Evolutionary conservation across 37 sponge, comb jelly and placozoan genomes (phyloP), one percentile per base, ranked within the genome.

Genomic region (Chondrosia reniformis): DNA sequence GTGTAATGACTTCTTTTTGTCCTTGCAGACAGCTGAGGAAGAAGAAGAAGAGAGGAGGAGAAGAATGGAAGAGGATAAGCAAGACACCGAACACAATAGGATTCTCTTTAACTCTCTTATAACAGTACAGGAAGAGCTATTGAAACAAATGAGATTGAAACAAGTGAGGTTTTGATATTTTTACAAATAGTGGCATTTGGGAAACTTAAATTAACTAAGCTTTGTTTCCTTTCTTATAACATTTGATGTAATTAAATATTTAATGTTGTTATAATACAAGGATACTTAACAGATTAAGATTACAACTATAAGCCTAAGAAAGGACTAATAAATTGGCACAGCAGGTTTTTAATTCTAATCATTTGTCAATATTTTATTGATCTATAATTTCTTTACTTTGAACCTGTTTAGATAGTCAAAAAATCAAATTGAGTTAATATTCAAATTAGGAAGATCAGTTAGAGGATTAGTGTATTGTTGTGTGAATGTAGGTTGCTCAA

Each of bases 401-500:
- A n/a, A n/a, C n/a, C n/a, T n/a, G n/a, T n/a, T n/a, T n/a, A n/a
- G n/a, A n/a, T n/a, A n/a, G n/a, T n/a, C n/a, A n/a, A n/a, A n/a
- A n/a, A n/a, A n/a, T n/a, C n/a, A n/a, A n/a, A n/a, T n/a, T n/a
- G n/a, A n/a, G n/a, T n/a, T n/a, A n/a, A n/a, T n/a, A n/a, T n/a
- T n/a, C n/a, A n/a, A n/a, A n/a, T n/a, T n/a, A n/a, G n/a, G n/a
- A n/a, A n/a, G n/a, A n/a, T n/a, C n/a, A n/a, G n/a, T n/a, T n/a
- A n/a, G n/a, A n/a, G n/a, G n/a, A n/a, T n/a, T n/a, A n/a, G n/a
- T n/a, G n/a, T n/a, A n/a, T n/a, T n/a, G n/a, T n/a, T n/a, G n/a
- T n/a, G n/a, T n/a, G n/a, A n/a, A 28, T 12, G 6, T 36, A 91
- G 92, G 92, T 76, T 25, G 81, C 80, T 77, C 73, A 72, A 42